Percentiles rank a stretch among this genome's conserved stretches.
These are phyloP conservation scores for Medauroidea extradentata DNA, from an alignment of 1,140 invertebrate genomes.

Conservation along the genomic window DNA sequence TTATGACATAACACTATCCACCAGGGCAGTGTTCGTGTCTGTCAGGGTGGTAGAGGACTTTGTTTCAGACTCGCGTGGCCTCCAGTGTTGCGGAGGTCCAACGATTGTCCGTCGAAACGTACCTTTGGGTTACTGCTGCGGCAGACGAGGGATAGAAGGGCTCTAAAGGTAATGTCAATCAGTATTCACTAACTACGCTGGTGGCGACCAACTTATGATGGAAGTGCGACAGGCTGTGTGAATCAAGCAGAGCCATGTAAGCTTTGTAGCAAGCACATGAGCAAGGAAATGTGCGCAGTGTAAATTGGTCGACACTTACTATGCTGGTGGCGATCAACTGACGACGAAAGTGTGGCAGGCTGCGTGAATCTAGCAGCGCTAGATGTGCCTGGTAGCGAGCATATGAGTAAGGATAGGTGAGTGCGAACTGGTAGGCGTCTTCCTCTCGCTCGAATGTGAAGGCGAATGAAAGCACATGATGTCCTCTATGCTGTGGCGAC, in stretches of 20 bases:
- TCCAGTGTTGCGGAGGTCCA: no score
- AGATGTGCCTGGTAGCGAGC: slow-evolving; percentile 82
- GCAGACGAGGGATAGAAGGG: no score
- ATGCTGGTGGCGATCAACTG: slow-evolving; percentile 66
- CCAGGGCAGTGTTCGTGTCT: no score
- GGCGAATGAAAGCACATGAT: slow-evolving; percentile 90
- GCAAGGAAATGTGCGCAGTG: slow-evolving; percentile 88
- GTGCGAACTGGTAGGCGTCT: slow-evolving; percentile 89
- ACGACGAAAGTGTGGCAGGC: slow-evolving; percentile 56
- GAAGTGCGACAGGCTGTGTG: slow-evolving; percentile 54
- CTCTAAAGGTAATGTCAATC: no score
- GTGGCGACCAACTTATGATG: slow-evolving; percentile 64
- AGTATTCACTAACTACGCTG: slow-evolving; percentile 69
- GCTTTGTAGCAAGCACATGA: slow-evolving; percentile 86
- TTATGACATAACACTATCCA: no score
- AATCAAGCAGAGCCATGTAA: slow-evolving; percentile 73
- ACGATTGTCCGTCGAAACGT: no score
- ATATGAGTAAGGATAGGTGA: slow-evolving; percentile 93
- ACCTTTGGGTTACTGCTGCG: no score
- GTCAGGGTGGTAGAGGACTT: no score
- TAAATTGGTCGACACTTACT: slow-evolving; percentile 88
- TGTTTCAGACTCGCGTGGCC: no score
- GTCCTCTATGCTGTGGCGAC: slow-evolving; percentile 82
- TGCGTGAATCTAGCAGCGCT: slow-evolving; percentile 63
- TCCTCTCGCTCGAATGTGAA: slow-evolving; percentile 94